Percentiles rank a stretch among this genome's conserved stretches.
These are phyloP conservation scores for Poecilia picta DNA, from an alignment of 2,797 vertebrate species.

Conservation along the genomic window DNA sequence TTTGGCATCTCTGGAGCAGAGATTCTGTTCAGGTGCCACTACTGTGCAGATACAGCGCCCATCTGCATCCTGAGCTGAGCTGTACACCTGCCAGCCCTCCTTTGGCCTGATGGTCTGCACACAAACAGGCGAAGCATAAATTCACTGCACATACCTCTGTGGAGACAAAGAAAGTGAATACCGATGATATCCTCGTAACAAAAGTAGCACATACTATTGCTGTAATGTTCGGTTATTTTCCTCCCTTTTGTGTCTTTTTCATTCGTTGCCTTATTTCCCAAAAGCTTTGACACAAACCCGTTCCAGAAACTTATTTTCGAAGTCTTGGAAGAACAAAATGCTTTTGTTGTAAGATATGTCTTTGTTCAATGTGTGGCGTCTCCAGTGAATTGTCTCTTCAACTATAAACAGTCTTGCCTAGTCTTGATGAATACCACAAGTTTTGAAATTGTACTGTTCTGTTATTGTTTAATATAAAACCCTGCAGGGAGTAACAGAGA, in stretches of 20 bases:
- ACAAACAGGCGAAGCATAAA: constrained; percentile 32
- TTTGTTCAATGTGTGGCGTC: constrained; percentile 35
- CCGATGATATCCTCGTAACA: constrained; percentile 20
- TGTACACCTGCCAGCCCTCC: constrained; percentile 99
- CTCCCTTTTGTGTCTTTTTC: constrained; percentile 15
- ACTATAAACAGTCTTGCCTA: constrained; percentile 61
- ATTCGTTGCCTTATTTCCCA: constrained; percentile 24
- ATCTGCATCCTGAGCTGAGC: constrained; percentile 96
- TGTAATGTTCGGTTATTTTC: constrained; percentile 31
- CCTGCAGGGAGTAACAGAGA: constrained; percentile 55
- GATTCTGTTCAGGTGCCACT: constrained; percentile 96
- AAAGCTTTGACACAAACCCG: constrained; percentile 38
- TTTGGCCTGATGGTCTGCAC: constrained; percentile 93
- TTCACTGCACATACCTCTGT: constrained; percentile 6
- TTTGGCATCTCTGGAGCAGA: constrained; percentile 97
- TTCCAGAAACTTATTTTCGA: constrained; percentile 44
- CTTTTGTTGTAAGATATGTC: constrained; percentile 51
- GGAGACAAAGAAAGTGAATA: constrained; percentile 8
- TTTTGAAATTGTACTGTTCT: constrained; percentile 45
- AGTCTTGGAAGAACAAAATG: constrained; percentile 37
- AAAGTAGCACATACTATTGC: constrained; percentile 20
- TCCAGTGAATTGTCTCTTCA: constrained; percentile 45
- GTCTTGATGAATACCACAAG: constrained; percentile 63
- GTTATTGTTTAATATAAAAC: constrained; percentile 32
- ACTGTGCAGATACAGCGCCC: constrained; percentile 98